Conservation (phyloP, 2,113 vertebrate genomes). For the Sinosuthora webbiana region DNA sequence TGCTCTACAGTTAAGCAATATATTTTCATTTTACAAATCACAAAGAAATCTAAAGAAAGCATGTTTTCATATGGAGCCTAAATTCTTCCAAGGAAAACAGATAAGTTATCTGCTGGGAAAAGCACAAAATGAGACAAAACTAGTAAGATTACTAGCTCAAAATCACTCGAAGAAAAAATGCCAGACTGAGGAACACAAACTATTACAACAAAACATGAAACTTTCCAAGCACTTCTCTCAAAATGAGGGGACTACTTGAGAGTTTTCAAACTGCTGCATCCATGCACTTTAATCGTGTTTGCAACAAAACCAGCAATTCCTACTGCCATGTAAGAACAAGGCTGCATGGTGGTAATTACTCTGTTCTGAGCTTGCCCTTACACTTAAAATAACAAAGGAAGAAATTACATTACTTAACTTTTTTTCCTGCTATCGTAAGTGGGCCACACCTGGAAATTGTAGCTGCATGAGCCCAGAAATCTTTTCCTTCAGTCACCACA, state of each 20-base stretch:
- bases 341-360: fast-evolving
- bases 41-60: neutral
- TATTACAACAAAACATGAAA: neutral
- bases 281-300: neutral
- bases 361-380: neutral
- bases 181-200: neutral
- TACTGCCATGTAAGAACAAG: neutral
- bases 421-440: neutral
- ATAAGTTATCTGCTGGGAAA: neutral
- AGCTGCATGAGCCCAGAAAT: neutral
- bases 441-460: neutral
- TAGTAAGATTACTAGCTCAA: neutral
- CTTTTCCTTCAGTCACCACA: neutral
- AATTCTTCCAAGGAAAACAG: neutral
- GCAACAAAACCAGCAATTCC: neutral
- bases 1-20: neutral
- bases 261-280: neutral
- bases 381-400: neutral
- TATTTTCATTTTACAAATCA: neutral
- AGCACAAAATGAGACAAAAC: neutral
- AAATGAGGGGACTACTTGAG: neutral
- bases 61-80: neutral
- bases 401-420: neutral
- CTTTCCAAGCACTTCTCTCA: neutral
- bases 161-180: neutral